These are phyloP conservation scores for Drosophila affinis DNA, from an alignment of 2,888 invertebrate species.

Conservation along the genomic window DNA sequence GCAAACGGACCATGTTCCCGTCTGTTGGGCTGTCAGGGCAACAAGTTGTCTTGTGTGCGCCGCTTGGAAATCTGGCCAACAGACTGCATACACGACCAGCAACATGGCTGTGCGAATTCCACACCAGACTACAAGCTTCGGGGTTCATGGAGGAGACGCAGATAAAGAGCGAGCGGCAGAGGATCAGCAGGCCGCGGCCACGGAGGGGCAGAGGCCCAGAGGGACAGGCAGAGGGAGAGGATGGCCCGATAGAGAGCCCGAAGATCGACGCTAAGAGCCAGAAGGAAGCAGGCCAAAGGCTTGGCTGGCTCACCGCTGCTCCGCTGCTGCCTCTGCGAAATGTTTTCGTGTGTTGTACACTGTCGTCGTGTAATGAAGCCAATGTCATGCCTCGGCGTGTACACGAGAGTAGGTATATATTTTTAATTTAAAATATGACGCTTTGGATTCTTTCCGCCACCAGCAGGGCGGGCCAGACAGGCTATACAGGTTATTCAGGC, in stretches of 20 bases:
- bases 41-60: slow-evolving; percentile 62
- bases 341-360: slow-evolving; percentile 9
- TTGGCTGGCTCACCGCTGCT: too few species aligned
- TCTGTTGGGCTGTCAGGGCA: slow-evolving; percentile 45
- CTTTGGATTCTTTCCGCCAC: slow-evolving; percentile 18
- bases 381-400: slow-evolving; percentile 64
- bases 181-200: too few species aligned
- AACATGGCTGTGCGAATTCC: slow-evolving; percentile 14
- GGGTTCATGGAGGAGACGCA: too few species aligned
- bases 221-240: too few species aligned
- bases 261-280: too few species aligned
- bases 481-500: slow-evolving; percentile 26
- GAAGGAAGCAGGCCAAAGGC: background rate
- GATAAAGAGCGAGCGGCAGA: too few species aligned
- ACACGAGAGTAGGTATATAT: slow-evolving; percentile 6
- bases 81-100: slow-evolving; percentile 30
- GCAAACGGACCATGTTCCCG: slow-evolving; percentile 13
- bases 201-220: too few species aligned
- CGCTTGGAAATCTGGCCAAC: slow-evolving; percentile 53
- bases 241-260: too few species aligned
- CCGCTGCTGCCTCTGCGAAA: too few species aligned
- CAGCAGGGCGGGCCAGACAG: slow-evolving; percentile 1
- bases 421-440: slow-evolving; percentile 71
- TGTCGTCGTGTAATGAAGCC: slow-evolving; percentile 58
- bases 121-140: slow-evolving; percentile 22